phyloP scores from a whole-genome alignment of 2,113 vertebrate genomes.

The Catharus fuscescens region DNA sequence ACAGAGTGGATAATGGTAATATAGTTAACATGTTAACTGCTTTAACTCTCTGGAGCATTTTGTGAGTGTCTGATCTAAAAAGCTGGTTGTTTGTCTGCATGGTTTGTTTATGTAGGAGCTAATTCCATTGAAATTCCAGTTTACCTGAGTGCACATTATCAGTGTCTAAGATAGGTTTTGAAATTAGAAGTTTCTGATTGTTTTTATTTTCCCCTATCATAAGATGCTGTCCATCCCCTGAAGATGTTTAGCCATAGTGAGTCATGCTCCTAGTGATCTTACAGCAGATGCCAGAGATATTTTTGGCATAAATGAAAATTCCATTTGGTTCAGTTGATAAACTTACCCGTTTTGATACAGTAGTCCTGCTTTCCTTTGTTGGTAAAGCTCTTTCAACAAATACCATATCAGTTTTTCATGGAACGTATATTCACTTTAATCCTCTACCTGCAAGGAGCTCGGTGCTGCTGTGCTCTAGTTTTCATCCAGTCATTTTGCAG shows the following conservation, averaged over 20 bases:
- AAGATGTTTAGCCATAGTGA: not conserved
- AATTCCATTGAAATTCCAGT: not conserved
- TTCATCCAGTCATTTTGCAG: rapidly evolving
- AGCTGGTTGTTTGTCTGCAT: not conserved
- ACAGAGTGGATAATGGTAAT: not conserved
- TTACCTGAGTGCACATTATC: not conserved
- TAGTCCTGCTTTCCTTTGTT: not conserved
- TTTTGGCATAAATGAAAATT: not conserved
- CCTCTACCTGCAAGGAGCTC: not conserved
- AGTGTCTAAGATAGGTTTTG: not conserved
- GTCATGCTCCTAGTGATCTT: not conserved
- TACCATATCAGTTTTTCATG: not conserved
- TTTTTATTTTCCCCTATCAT: not conserved
- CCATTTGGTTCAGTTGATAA: not conserved
- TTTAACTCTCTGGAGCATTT: constrained; percentile 15
- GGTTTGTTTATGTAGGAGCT: not conserved
- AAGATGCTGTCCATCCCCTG: not conserved
- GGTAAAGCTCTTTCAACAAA: not conserved
- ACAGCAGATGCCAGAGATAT: not conserved
- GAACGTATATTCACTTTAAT: not conserved
- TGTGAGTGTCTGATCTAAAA: not conserved
- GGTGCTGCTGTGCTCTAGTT: not conserved
- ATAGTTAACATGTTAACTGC: not conserved
- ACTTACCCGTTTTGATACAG: not conserved
- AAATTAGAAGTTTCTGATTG: not conserved